These are phyloP conservation scores for Synanthedon myopaeformis DNA, from an alignment of 2,888 invertebrate genomes.

Conservation along the genomic window DNA sequence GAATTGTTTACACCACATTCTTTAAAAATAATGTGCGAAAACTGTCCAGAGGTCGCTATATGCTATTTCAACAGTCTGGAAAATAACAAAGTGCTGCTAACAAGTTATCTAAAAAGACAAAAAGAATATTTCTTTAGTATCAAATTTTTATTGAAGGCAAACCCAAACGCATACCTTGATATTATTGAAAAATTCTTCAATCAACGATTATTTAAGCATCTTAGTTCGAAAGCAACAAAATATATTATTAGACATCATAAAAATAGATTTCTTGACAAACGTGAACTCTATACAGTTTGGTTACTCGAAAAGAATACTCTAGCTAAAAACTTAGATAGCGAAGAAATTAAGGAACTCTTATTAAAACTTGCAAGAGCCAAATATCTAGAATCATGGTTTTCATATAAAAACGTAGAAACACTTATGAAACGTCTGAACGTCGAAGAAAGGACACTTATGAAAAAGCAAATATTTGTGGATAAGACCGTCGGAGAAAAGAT, in stretches of 20 bases:
- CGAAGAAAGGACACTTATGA: constrained; percentile 22
- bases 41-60: neutral
- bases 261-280: constrained; percentile 24
- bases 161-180: neutral
- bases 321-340: constrained; percentile 20
- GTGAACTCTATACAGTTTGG: constrained; percentile 29
- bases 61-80: neutral
- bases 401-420: constrained; percentile 32
- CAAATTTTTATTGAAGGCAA: neutral
- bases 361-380: constrained; percentile 27
- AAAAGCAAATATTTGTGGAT: constrained; percentile 31
- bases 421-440: constrained; percentile 25
- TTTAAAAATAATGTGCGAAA: neutral
- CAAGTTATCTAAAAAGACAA: neutral
- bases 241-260: constrained; percentile 28
- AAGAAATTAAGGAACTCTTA: constrained; percentile 31
- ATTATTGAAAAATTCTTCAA: neutral
- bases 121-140: neutral
- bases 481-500: constrained; percentile 22
- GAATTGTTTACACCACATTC: neutral
- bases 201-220: neutral
- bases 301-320: constrained; percentile 28
- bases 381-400: constrained; percentile 27
- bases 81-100: neutral
- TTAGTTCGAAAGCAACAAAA: constrained; percentile 14